Evolutionary conservation across 2,113 vertebrate species (phyloP).

Genomic region (Emydocephalus ijimae): DNA sequence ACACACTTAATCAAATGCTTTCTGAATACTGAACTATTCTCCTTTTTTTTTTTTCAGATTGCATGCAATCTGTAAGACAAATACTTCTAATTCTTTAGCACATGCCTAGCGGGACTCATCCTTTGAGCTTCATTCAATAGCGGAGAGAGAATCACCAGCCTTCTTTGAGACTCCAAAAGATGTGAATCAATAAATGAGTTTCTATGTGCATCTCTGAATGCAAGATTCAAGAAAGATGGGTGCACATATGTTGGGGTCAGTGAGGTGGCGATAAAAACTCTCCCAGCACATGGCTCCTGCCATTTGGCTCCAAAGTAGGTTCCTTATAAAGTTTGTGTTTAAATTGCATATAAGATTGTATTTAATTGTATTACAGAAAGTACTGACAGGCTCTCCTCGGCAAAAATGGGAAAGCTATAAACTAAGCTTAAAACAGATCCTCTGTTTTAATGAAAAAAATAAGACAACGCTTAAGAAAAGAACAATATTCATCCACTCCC

Average conservation of each 20-base stretch:
- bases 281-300: not conserved
- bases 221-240: not conserved
- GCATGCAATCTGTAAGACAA: slow-evolving; percentile 24
- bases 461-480: not conserved
- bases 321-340: not conserved
- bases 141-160: not conserved
- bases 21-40: slow-evolving; percentile 20
- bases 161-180: not conserved
- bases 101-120: not conserved
- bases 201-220: not conserved
- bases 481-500: not conserved
- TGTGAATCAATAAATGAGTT: slow-evolving; percentile 8
- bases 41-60: not conserved
- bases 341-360: not conserved
- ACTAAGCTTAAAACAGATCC: too few relatives aligned
- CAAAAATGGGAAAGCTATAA: not conserved
- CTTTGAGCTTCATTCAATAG: not conserved
- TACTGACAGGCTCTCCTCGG: not conserved
- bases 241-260: not conserved
- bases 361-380: too few relatives aligned
- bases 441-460: not conserved
- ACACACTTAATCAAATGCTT: slow-evolving; percentile 25
- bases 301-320: not conserved
- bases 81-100: slow-evolving; percentile 18
- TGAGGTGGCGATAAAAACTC: not conserved